Evolutionary conservation across 1,140 invertebrate species (phyloP).

Genomic region (Drosophila rufa): DNA sequence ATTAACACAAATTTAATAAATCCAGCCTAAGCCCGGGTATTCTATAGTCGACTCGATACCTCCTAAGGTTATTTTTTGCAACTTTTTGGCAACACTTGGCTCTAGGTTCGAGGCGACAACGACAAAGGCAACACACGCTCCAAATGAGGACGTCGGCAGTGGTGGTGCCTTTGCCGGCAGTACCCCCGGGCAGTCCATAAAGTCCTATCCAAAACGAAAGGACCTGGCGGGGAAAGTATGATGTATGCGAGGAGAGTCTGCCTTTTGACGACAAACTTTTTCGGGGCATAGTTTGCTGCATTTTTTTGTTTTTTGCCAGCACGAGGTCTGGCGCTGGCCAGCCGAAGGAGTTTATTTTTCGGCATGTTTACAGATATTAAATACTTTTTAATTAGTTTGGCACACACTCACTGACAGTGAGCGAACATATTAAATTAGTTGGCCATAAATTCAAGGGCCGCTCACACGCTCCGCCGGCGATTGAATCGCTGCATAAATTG

Average conservation of each 20-base stretch:
- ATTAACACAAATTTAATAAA: too few species aligned
- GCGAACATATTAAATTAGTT: slow-evolving; percentile 71
- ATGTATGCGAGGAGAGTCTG: slow-evolving; percentile 32
- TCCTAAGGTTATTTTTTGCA: background rate
- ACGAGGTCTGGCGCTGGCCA: background rate
- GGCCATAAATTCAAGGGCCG: slow-evolving; percentile 44
- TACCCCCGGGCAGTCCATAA: slow-evolving; percentile 49
- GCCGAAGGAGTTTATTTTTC: slow-evolving; percentile 60
- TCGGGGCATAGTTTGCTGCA: slow-evolving; percentile 40
- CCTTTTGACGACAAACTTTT: slow-evolving; percentile 71
- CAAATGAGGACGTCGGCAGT: slow-evolving; percentile 49
- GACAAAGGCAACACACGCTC: slow-evolving; percentile 53
- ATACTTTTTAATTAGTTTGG: slow-evolving; percentile 82
- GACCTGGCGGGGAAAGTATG: slow-evolving; percentile 28
- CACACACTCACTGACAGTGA: slow-evolving; percentile 51
- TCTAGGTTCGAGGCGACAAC: slow-evolving; percentile 44
- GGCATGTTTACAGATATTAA: slow-evolving; percentile 80
- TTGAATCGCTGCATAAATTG: slow-evolving; percentile 62
- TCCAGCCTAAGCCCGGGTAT: background rate
- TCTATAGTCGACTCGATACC: background rate
- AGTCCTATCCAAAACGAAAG: slow-evolving; percentile 25
- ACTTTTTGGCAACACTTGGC: slow-evolving; percentile 58
- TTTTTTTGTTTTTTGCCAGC: slow-evolving; percentile 17
- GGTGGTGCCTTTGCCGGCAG: slow-evolving; percentile 26
- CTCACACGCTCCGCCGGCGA: slow-evolving; percentile 38